phyloP scores from a whole-genome alignment of 2,113 vertebrate genomes.

The Albula glossodonta region DNA sequence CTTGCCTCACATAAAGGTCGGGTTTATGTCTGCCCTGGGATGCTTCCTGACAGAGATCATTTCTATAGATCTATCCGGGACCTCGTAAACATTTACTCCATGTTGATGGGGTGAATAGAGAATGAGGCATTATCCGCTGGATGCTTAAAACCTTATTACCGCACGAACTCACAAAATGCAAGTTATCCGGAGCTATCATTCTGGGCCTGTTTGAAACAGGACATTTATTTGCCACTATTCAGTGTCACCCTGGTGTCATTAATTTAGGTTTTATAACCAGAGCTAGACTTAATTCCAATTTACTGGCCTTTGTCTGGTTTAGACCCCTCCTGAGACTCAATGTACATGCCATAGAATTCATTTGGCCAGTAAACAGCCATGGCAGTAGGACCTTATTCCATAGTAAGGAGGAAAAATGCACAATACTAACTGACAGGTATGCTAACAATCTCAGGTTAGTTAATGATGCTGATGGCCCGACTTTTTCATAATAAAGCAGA shows the following conservation, averaged over 20 bases:
- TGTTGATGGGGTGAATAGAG: constrained; percentile 71
- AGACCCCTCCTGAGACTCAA: constrained; percentile 59
- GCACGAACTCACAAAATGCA: neutral
- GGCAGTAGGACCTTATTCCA: constrained; percentile 48
- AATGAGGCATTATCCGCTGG: constrained; percentile 61
- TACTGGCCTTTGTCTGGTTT: constrained; percentile 16
- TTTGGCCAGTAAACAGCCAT: constrained; percentile 65
- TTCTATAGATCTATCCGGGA: constrained; percentile 73
- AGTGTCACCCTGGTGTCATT: constrained; percentile 63
- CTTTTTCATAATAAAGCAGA: neutral
- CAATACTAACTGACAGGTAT: neutral
- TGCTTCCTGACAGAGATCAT: constrained; percentile 74
- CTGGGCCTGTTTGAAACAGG: constrained; percentile 38
- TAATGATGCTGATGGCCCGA: neutral
- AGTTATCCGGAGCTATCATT: constrained; percentile 18
- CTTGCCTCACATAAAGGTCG: constrained; percentile 61
- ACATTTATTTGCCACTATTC: constrained; percentile 54
- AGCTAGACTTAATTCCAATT: constrained; percentile 43
- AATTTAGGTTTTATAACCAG: constrained; percentile 70
- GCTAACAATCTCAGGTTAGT: neutral
- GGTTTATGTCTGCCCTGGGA: constrained; percentile 73
- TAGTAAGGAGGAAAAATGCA: neutral
- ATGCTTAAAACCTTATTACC: constrained; percentile 50
- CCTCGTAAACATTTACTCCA: constrained; percentile 74
- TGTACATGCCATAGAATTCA: constrained; percentile 67